Conservation (phyloP, 1,140 invertebrate genomes). For the Pogonus chalceus region DNA sequence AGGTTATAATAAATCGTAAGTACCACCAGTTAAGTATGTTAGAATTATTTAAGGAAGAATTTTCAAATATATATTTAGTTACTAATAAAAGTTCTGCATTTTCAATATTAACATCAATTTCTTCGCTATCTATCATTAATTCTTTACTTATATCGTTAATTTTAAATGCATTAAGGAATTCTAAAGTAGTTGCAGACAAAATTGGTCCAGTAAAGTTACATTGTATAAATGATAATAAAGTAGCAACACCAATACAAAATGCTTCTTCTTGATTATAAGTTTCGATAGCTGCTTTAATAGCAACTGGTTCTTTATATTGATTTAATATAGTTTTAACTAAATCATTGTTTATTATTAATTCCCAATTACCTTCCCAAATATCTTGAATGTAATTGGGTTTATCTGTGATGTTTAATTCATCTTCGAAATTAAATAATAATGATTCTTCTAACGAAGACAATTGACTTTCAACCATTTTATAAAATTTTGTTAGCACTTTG, state of each 20-base stretch:
- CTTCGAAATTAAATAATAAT: constrained; percentile 35
- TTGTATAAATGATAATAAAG: constrained; percentile 64
- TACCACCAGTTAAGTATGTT: constrained; percentile 55
- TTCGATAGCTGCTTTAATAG: constrained; percentile 24
- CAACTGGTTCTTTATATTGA: constrained; percentile 19
- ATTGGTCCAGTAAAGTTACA: constrained; percentile 72
- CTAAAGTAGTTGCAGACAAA: constrained; percentile 29
- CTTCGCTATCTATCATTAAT: constrained; percentile 47
- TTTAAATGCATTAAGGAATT: constrained; percentile 37
- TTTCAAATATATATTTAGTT: constrained; percentile 51
- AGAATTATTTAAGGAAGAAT: constrained; percentile 22
- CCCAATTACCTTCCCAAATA: constrained; percentile 33
- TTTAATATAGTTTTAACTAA: constrained; percentile 28
- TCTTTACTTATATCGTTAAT: constrained; percentile 32
- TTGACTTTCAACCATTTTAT: not conserved
- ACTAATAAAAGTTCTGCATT: constrained; percentile 55
- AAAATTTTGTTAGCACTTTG: too few relatives aligned
- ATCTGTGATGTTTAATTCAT: constrained; percentile 23
- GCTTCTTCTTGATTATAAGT: constrained; percentile 22
- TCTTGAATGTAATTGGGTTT: constrained; percentile 19
- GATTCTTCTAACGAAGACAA: constrained; percentile 19
- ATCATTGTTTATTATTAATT: constrained; percentile 20
- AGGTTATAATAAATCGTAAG: constrained; percentile 55
- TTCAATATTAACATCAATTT: constrained; percentile 52
- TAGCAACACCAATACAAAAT: constrained; percentile 43